Evolutionary conservation across 1,140 invertebrate genomes (phyloP).

Genomic region (Ladona fulva): DNA sequence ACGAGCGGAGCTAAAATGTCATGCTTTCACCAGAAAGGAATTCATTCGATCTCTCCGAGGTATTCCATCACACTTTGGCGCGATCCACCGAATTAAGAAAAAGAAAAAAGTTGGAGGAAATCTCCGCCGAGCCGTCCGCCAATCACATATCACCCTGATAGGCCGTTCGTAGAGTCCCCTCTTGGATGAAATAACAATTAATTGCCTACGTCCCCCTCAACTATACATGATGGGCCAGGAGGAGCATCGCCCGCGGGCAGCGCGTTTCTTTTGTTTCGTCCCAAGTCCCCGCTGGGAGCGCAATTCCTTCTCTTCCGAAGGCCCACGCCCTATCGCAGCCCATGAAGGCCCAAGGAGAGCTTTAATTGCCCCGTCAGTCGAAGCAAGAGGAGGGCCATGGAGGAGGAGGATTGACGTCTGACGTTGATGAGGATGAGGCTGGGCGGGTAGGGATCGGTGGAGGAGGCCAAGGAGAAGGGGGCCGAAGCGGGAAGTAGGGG

Average conservation of each 20-base stretch:
- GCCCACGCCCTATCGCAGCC: not conserved
- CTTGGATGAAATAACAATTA: constrained; percentile 3
- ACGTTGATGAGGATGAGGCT: not conserved
- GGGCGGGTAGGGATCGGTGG: not conserved
- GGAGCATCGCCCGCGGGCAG: not conserved
- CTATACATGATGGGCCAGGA: not conserved
- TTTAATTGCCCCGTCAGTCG: constrained; percentile 7
- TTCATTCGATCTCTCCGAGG: too few relatives aligned
- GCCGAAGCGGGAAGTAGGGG: not conserved
- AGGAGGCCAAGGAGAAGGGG: not conserved
- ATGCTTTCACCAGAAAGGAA: too few relatives aligned
- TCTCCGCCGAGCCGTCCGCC: not conserved
- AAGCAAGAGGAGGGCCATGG: not conserved
- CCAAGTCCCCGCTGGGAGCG: not conserved
- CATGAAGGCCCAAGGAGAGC: not conserved
- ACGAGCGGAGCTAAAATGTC: too few relatives aligned
- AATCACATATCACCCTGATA: not conserved
- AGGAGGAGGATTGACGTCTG: not conserved
- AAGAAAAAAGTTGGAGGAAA: not conserved
- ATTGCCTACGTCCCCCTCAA: not conserved
- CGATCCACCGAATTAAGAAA: too few relatives aligned
- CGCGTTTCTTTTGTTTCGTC: not conserved
- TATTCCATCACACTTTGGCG: too few relatives aligned
- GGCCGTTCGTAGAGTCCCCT: not conserved
- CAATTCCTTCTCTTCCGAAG: not conserved